Base-by-base conservation (phyloP, 2,797 vertebrate genomes). In the Peromyscus melanophrys region DNA sequence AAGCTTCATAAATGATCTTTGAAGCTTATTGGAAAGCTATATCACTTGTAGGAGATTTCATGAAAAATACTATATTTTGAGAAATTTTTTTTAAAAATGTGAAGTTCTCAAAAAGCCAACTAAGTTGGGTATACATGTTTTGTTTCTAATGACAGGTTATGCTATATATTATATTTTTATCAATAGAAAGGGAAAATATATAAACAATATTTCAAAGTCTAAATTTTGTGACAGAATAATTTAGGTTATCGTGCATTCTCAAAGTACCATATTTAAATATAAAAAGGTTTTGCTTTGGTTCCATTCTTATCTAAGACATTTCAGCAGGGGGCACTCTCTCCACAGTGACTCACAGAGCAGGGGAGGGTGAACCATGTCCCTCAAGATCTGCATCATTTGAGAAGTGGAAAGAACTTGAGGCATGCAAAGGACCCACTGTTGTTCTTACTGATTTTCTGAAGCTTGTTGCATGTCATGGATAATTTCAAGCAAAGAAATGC, bases 261-360 rank as follows among this genome's bases (percentile, higher is more conserved):
- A 12, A 80, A 43, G 19, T 8, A 59, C 52, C 52, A 0, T 21
- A 65, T 37, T 92, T 67, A 43, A 81, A 84, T 21, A 13, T 5
- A 19, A 73, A 19, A 16, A 23, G 3, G 29, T 59, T 37, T 89
- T n/a, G 90, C 84, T 49, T n/a, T 80, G 8, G 67, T 55, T 31
- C 17, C 91, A 55, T 4, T 84, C 49, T 40, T 40, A 9, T 6
- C 31, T n/a, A 6, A 16, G 80, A 40, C 4, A 40, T 37, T 52
- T 49, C 96, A 92, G 96, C 94, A 98, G 97, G 93, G 96, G 94
- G 96, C 95, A 17, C 59, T 46, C 73, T 94, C 49, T 67, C 81
- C 94, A 80, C 57, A 67, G 52, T 61, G 52, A 95, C 84, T 59
- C 65, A 61, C 8, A 69, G 23, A 46, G 6, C 27, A 4, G 0